phyloP scores from a whole-genome alignment of 2,113 vertebrate species.

The Noturus placidus region DNA sequence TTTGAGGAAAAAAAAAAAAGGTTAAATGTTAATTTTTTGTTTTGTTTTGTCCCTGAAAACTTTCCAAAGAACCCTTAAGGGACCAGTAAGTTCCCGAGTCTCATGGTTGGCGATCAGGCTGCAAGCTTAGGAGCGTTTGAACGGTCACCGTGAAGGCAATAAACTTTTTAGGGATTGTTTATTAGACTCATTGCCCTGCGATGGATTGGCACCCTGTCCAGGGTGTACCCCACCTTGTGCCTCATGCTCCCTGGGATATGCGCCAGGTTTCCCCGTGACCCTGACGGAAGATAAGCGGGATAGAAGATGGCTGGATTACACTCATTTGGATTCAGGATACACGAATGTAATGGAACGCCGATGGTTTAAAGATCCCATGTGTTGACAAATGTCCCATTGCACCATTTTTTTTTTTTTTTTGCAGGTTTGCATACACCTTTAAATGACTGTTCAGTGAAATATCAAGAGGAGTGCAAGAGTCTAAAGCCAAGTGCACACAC shows the following conservation, averaged over 20 bases:
- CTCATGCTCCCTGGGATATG: too few relatives aligned
- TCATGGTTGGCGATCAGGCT: background rate
- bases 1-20: too few relatives aligned
- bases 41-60: background rate
- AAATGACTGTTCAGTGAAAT: constrained; percentile 41
- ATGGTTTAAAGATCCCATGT: background rate
- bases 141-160: background rate
- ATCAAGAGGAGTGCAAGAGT: background rate
- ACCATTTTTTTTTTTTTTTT: background rate
- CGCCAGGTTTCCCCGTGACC: too few relatives aligned
- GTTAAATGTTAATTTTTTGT: background rate
- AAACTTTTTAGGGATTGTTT: background rate
- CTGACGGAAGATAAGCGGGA: too few relatives aligned
- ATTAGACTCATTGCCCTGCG: too few relatives aligned
- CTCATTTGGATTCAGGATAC: background rate
- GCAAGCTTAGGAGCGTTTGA: background rate
- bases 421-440: constrained; percentile 42
- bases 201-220: too few relatives aligned
- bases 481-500: background rate
- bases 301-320: too few relatives aligned
- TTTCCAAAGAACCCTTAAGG: background rate
- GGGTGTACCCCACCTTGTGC: too few relatives aligned
- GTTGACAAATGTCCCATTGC: background rate
- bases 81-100: background rate
- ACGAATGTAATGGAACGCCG: too few relatives aligned